Evolutionary conservation across 2,113 vertebrate species (phyloP).

Genomic region (Corydoras sp.): DNA sequence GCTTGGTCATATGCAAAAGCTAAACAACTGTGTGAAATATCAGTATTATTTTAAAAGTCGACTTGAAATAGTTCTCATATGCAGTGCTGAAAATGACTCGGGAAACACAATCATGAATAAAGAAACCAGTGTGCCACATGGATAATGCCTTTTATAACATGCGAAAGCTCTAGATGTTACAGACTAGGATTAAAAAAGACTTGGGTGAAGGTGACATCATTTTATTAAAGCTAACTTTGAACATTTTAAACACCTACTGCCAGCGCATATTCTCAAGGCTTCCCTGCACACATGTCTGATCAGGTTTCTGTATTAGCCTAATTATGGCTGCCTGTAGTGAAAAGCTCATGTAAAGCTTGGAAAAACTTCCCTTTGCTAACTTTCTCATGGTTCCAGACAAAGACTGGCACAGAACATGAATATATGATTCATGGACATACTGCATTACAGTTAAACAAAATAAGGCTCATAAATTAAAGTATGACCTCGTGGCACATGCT

Average conservation of each 20-base stretch:
- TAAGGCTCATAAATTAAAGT: background rate
- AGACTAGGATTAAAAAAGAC: no score
- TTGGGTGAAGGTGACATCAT: no score
- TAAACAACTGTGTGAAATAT: no score
- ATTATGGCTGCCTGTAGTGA: constrained; percentile 28
- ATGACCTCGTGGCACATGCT: background rate
- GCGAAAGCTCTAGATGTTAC: no score
- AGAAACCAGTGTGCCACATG: no score
- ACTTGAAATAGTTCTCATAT: no score
- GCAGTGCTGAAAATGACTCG: background rate
- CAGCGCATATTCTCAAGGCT: background rate
- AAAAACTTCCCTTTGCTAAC: constrained; percentile 22
- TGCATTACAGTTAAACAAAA: constrained; percentile 1
- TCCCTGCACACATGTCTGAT: constrained; percentile 28
- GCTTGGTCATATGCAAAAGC: no score
- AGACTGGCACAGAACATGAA: constrained; percentile 26
- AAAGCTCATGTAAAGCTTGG: constrained; percentile 20
- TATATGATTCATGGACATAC: constrained; percentile 8
- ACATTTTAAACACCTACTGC: constrained; percentile 11
- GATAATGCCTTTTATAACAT: no score
- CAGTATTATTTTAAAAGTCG: no score
- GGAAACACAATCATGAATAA: background rate
- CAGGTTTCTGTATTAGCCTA: constrained; percentile 37
- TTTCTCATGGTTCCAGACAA: constrained; percentile 28
- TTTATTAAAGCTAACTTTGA: no score